Evolutionary conservation across 2,888 invertebrate species (phyloP).

Genomic region (Ellobium chinense): DNA sequence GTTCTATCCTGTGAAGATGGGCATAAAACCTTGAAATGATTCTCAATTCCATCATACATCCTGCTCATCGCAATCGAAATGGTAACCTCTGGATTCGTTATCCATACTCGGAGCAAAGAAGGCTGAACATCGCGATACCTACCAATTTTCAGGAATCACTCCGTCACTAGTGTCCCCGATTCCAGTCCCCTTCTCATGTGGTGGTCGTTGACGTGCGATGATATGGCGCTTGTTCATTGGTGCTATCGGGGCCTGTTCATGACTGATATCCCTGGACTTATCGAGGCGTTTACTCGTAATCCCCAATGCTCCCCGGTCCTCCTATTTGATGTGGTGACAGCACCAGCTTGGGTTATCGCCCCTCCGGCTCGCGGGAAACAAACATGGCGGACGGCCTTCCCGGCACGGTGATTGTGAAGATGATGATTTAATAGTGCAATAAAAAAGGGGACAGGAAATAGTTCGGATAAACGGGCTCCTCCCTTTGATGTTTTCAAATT

Average conservation of each 20-base stretch:
- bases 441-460: conserved; percentile 6
- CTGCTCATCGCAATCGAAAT: too few relatives aligned
- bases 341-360: conserved; percentile 17
- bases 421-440: conserved; percentile 29
- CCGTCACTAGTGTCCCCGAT: too few relatives aligned
- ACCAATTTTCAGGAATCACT: too few relatives aligned
- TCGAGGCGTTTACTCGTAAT: conserved; percentile 21
- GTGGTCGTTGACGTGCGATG: too few relatives aligned
- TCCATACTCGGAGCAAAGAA: too few relatives aligned
- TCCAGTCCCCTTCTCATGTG: too few relatives aligned
- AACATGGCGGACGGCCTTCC: conserved; percentile 18
- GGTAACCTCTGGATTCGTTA: too few relatives aligned
- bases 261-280: conserved; percentile 34
- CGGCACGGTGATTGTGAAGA: background rate
- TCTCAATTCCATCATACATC: too few relatives aligned
- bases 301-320: conserved; percentile 14
- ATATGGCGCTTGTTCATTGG: background rate
- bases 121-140: too few relatives aligned
- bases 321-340: conserved; percentile 28
- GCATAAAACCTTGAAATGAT: too few relatives aligned
- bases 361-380: conserved; percentile 20
- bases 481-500: conserved; percentile 30
- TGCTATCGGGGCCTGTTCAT: background rate
- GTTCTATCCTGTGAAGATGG: too few relatives aligned
- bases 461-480: conserved; percentile 15